Evolutionary conservation across 2,797 vertebrate species (phyloP).

Genomic region (Peromyscus eremicus): DNA sequence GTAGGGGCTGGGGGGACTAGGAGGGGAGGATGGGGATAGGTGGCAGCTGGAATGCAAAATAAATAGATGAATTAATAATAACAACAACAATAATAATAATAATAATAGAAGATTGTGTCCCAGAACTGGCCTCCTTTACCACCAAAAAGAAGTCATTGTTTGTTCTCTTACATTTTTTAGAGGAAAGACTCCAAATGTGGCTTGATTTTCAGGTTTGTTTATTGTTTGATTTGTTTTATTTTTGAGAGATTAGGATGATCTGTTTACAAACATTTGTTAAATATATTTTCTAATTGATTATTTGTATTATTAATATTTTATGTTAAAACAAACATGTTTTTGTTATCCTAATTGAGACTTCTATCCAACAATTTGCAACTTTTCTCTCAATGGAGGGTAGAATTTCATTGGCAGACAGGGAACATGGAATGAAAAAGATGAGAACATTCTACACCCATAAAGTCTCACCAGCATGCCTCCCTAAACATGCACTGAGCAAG

Average conservation of each 20-base stretch:
- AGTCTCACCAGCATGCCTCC: no score
- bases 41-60: neutral
- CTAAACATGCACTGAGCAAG: neutral
- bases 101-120: neutral
- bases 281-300: neutral
- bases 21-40: neutral
- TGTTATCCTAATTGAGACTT: neutral
- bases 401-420: neutral
- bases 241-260: neutral
- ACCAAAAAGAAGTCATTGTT: neutral
- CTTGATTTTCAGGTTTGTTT: neutral
- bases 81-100: no score
- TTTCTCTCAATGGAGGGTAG: neutral
- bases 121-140: neutral
- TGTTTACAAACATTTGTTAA: neutral
- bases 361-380: neutral
- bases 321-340: neutral
- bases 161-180: neutral
- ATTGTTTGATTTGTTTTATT: neutral
- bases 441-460: no score
- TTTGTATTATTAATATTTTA: constrained; percentile 7
- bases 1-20: fast-evolving
- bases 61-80: neutral
- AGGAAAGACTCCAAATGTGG: neutral
- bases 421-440: neutral